Conservation (phyloP, 2,797 vertebrate species). For the Poecilia wingei region DNA sequence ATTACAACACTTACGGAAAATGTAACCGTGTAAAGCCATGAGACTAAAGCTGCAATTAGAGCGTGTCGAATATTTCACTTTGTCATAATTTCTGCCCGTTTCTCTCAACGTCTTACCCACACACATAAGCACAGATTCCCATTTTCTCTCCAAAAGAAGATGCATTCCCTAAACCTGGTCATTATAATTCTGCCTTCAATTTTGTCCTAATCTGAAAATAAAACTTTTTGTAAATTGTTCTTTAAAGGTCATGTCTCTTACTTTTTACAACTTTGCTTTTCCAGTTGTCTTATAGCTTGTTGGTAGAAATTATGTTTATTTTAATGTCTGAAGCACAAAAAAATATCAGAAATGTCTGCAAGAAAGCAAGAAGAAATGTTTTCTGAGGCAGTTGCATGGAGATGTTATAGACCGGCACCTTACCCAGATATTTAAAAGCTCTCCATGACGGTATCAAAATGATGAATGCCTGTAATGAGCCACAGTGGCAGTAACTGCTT, state of each 20-base stretch:
- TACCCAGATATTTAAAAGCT: neutral
- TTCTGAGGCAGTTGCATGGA: neutral
- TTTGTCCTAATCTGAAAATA: neutral
- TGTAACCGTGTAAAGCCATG: slow-evolving; percentile 49
- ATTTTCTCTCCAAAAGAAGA: neutral
- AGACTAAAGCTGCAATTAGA: slow-evolving; percentile 59
- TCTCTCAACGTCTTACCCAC: slow-evolving; percentile 18
- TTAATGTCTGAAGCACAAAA: neutral
- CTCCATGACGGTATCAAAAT: neutral
- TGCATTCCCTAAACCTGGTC: neutral
- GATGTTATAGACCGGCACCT: neutral
- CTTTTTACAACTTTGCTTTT: neutral
- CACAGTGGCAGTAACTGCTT: neutral
- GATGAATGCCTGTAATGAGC: neutral
- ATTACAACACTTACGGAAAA: slow-evolving; percentile 66
- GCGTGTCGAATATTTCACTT: slow-evolving; percentile 77
- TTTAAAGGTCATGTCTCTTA: neutral
- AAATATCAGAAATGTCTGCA: neutral
- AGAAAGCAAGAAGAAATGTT: neutral
- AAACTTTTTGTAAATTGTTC: neutral
- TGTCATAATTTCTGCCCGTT: slow-evolving; percentile 61
- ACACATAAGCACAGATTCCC: neutral
- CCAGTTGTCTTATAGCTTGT: neutral
- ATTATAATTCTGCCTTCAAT: neutral
- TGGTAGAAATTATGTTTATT: neutral